phyloP scores from a whole-genome alignment of 2,888 invertebrate genomes.

The Xanthia icteritia region DNA sequence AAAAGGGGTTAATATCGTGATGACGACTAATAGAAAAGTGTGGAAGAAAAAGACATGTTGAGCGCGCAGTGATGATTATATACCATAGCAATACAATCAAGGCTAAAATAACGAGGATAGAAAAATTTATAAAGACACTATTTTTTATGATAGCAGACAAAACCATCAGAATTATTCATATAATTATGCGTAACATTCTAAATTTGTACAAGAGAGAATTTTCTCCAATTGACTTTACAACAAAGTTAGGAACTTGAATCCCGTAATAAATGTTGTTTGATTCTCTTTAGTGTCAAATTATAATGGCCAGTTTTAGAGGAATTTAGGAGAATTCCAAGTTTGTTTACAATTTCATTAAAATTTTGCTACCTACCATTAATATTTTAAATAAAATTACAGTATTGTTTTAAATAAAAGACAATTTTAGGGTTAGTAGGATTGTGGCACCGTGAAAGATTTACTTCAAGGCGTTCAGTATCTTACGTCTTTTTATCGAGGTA shows the following conservation, averaged over 20 bases:
- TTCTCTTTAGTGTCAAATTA: slow-evolving; percentile 45
- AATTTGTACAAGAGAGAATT: slow-evolving; percentile 25
- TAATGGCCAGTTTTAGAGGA: slow-evolving; percentile 43
- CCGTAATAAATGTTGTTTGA: slow-evolving; percentile 43
- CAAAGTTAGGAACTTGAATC: slow-evolving; percentile 45
- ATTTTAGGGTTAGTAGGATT: background rate
- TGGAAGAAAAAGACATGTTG: background rate
- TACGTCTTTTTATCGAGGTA: background rate
- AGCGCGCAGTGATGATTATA: too few species aligned
- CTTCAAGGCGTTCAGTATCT: background rate
- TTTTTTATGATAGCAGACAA: background rate
- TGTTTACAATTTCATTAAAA: slow-evolving; percentile 8
- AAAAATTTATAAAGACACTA: background rate
- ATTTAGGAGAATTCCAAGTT: slow-evolving; percentile 32
- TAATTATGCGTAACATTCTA: slow-evolving; percentile 5
- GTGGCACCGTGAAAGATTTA: background rate
- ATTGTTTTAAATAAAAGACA: background rate
- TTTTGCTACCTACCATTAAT: background rate
- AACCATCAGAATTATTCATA: slow-evolving; percentile 16
- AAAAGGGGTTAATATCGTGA: background rate
- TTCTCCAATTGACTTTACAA: slow-evolving; percentile 48
- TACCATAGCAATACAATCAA: background rate
- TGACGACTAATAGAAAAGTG: background rate
- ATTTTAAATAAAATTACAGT: background rate
- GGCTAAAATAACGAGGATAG: background rate